Base-by-base conservation (phyloP, 2,888 invertebrate species). In the Yponomeuta malinellus region DNA sequence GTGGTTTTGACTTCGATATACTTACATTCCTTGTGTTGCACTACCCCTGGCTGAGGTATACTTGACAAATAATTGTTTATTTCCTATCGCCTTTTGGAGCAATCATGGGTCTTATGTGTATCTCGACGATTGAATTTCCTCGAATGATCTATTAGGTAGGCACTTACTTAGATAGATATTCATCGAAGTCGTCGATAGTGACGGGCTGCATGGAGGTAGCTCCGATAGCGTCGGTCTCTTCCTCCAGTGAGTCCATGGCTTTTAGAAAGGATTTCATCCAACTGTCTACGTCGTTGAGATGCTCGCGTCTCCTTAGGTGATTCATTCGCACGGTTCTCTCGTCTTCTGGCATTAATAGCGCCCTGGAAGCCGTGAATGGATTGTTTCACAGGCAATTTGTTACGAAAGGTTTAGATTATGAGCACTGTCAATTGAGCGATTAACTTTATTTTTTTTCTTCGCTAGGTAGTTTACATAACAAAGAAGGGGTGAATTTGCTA, bases 261-360 rank as follows among this genome's bases (percentile, higher is more conserved):
- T 96, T 96, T 64, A 97, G 93, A 90, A 97, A 97, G 2, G 95
- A 95, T 78, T 95, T 95, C 94, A 97, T 97, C 97, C 97, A 97
- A 82, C 96, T 95, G 84, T 96, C 96, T 0, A 97, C 97, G 85
- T 97, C 97, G 80, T 96, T 95, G 63, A 95, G 92, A 80, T 96
- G 95, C 81, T 97, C 97, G 9, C 97, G 93, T 66, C 96, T 93
- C 72, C 97, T 92, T 63, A 97, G 88, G 79, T 96, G 96, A 78
- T 96, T 97, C 97, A 97, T 97, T 66, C 97, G 94, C 4, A 97
- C 93, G 29, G 95, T 95, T 23, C 97, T 91, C 83, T 97, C 97
- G 79, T 98, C 97, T 80, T 97, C 96, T 0, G 97, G 97, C 97
- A 98, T 97, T 70, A 96, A 96, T 0, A 97, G 88, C 0, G 97